Evolutionary conservation across 2,888 invertebrate genomes (phyloP).

Genomic region (Ophion costatus): DNA sequence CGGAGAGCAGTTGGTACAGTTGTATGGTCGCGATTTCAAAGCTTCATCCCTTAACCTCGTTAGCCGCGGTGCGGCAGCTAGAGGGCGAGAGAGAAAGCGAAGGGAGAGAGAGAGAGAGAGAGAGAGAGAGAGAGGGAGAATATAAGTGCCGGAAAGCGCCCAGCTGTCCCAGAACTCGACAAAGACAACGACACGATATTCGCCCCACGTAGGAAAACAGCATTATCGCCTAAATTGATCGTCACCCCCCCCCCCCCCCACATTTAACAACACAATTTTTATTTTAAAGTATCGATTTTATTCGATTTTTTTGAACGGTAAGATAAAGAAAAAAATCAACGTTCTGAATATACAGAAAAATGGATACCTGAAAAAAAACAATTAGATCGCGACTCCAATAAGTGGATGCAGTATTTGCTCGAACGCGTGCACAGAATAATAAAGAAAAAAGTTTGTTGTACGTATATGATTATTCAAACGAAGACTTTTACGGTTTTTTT

Average conservation of each 20-base stretch:
- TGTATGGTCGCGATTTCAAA: slow-evolving; percentile 46
- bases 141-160: slow-evolving; percentile 15
- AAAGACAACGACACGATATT: not conserved
- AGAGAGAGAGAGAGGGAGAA: not conserved
- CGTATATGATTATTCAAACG: not conserved
- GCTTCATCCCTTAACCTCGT: slow-evolving; percentile 46
- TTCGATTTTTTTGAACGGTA: too few relatives aligned
- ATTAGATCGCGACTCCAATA: too few relatives aligned
- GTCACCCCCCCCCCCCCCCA: not conserved
- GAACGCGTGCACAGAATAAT: too few relatives aligned
- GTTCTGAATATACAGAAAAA: too few relatives aligned
- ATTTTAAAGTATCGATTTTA: too few relatives aligned
- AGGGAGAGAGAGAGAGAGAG: not conserved
- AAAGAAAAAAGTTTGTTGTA: not conserved
- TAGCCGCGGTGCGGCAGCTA: slow-evolving; percentile 35
- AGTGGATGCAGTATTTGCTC: too few relatives aligned
- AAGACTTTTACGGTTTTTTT: not conserved
- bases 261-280: not conserved
- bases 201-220: not conserved
- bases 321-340: too few relatives aligned
- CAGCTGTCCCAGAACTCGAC: not conserved
- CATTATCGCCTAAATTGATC: not conserved
- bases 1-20: not conserved
- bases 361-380: too few relatives aligned
- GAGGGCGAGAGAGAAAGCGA: not conserved